Percentiles rank a stretch among this genome's conserved stretches.
Conservation (phyloP, 2,797 vertebrate species). For the Zalophus californianus region DNA sequence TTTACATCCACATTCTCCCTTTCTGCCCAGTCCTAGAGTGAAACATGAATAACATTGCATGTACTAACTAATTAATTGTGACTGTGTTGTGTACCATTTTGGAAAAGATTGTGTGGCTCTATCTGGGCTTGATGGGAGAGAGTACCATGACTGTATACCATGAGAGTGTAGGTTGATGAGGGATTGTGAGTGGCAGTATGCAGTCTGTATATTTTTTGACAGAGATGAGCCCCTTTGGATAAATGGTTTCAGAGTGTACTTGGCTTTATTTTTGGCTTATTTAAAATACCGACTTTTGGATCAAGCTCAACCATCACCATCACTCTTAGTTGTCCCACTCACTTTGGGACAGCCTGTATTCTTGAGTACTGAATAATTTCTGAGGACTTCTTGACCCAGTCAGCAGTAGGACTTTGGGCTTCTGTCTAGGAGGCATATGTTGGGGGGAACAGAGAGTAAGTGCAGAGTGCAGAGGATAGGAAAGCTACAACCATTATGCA, state of each 20-base stretch:
- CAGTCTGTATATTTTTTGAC: conserved; percentile 21
- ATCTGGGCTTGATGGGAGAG: background rate
- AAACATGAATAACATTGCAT: background rate
- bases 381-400: background rate
- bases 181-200: background rate
- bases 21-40: background rate
- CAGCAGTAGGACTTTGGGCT: background rate
- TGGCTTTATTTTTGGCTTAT: conserved; percentile 54
- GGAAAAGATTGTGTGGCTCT: background rate
- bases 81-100: background rate
- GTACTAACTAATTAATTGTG: background rate
- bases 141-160: background rate
- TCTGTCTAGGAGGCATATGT: background rate
- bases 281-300: conserved; percentile 31
- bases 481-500: background rate
- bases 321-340: background rate
- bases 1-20: background rate
- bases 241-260: background rate
- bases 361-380: conserved; percentile 1
- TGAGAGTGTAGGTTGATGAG: background rate
- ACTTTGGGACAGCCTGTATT: background rate
- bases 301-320: background rate
- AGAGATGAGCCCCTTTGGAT: background rate
- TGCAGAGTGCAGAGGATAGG: background rate
- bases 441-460: background rate